phyloP scores from a whole-genome alignment of 2,888 invertebrate species.

The Pherbina coryleti region DNA sequence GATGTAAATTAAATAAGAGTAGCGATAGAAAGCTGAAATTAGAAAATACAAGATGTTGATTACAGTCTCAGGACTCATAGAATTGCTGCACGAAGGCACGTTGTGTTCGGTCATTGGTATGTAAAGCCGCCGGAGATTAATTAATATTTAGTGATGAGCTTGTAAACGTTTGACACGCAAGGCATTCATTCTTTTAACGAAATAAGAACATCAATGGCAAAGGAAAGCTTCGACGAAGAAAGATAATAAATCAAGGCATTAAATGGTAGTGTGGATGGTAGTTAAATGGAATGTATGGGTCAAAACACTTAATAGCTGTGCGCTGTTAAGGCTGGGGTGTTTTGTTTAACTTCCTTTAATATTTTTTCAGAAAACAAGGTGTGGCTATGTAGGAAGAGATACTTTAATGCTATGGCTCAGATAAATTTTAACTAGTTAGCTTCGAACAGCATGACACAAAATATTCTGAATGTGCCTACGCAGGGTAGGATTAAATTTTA shows the following conservation, averaged over 20 bases:
- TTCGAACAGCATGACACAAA: too few species aligned
- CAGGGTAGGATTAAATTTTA: too few species aligned
- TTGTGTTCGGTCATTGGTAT: background rate
- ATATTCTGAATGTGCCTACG: too few species aligned
- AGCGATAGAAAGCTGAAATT: background rate
- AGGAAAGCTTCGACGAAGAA: background rate
- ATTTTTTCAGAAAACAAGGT: too few species aligned
- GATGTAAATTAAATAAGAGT: slow-evolving; percentile 25
- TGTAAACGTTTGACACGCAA: slow-evolving; percentile 23
- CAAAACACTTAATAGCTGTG: too few species aligned
- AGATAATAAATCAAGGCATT: background rate
- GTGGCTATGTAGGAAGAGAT: too few species aligned
- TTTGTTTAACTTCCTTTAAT: too few species aligned
- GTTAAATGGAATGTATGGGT: too few species aligned
- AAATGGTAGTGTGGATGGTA: too few species aligned
- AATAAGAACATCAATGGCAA: background rate
- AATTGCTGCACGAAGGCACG: background rate
- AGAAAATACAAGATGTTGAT: slow-evolving; percentile 4
- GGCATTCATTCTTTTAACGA: slow-evolving; percentile 2
- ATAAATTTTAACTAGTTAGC: too few species aligned
- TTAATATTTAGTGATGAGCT: slow-evolving; percentile 25
- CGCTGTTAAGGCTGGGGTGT: too few species aligned
- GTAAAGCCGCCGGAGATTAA: background rate
- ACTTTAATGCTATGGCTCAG: too few species aligned
- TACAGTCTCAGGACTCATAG: background rate